These are phyloP conservation scores for Macropus fuliginosus DNA, from an alignment of 2,797 vertebrate genomes.

Conservation along the genomic window DNA sequence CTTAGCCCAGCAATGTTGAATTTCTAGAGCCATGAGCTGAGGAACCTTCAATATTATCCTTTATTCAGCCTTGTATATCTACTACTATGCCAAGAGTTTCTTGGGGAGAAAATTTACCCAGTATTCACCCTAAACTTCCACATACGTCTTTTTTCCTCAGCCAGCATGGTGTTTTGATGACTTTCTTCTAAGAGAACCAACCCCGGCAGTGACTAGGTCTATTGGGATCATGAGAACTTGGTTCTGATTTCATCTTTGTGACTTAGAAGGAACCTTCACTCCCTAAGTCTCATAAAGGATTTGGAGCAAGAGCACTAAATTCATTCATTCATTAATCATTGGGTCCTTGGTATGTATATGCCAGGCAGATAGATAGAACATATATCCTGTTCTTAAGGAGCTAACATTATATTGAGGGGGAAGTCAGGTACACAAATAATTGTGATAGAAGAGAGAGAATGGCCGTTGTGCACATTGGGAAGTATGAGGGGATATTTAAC, in stretches of 20 bases:
- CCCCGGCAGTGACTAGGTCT: not conserved
- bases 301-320: not conserved
- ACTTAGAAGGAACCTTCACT: not conserved
- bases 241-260: not conserved
- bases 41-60: not conserved
- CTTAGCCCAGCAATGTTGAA: not conserved
- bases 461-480: not conserved
- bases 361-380: not conserved
- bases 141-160: not conserved
- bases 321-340: not conserved
- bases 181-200: not conserved
- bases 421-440: not conserved
- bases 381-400: not conserved
- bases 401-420: not conserved
- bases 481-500: not conserved
- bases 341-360: not conserved
- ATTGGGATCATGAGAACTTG: not conserved
- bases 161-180: not conserved
- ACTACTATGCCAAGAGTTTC: not conserved
- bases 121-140: not conserved
- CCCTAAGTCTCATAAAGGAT: not conserved
- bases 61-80: not conserved
- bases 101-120: not conserved
- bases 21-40: not conserved
- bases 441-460: not conserved